Conservation (phyloP, 92 coral and sea anemone species). For the Hydrozoanthus gracilis region DNA sequence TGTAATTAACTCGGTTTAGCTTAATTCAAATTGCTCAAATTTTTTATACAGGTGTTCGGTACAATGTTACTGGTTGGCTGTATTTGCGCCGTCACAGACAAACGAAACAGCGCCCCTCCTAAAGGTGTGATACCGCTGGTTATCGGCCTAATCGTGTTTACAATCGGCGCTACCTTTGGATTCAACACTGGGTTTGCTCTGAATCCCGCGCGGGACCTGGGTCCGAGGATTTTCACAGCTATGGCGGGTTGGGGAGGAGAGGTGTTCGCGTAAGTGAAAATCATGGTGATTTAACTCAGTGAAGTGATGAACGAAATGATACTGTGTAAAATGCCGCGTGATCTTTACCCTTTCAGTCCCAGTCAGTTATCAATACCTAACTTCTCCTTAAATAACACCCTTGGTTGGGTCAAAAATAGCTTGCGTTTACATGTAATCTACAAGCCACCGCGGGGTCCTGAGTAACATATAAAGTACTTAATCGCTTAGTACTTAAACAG, state of each 20-base stretch:
- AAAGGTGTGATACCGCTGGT: conserved; percentile 77
- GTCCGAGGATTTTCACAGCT: conserved; percentile 81
- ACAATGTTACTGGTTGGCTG: conserved; percentile 76
- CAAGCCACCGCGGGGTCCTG: too few relatives aligned
- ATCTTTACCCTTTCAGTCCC: too few relatives aligned
- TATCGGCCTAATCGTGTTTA: conserved; percentile 86
- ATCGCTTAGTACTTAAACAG: too few relatives aligned
- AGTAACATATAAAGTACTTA: too few relatives aligned
- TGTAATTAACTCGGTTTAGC: too few relatives aligned
- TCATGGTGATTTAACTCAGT: background rate
- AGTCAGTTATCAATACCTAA: too few relatives aligned
- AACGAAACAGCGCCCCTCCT: conserved; percentile 75
- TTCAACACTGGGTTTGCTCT: conserved; percentile 88
- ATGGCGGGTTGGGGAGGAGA: conserved; percentile 82
- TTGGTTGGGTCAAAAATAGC: too few relatives aligned
- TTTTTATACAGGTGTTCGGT: conserved; percentile 57
- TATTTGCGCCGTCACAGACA: conserved; percentile 76
- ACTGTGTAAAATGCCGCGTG: too few relatives aligned
- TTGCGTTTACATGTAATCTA: too few relatives aligned
- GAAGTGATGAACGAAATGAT: background rate
- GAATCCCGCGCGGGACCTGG: conserved; percentile 95
- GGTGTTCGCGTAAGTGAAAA: conserved; percentile 44
- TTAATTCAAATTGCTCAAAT: too few relatives aligned
- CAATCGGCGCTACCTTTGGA: conserved; percentile 89
- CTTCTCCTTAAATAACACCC: too few relatives aligned